Conservation (phyloP, 2,113 vertebrate genomes). For the Tychaedon coryphoeus region DNA sequence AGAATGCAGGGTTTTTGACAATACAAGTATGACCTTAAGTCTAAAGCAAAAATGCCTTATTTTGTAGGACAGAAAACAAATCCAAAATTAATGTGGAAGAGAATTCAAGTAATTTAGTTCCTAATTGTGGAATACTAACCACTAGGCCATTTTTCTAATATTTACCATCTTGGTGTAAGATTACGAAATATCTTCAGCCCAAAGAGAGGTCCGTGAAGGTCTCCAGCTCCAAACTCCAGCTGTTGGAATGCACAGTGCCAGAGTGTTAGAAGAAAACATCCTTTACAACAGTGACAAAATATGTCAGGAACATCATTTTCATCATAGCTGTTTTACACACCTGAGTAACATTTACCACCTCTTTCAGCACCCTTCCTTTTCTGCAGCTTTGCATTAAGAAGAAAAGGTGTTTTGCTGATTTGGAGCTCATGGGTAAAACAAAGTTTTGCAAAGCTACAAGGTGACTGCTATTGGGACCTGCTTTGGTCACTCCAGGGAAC, state of each 20-base stretch:
- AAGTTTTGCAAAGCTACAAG: not conserved
- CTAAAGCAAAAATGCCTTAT: not conserved
- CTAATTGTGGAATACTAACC: not conserved
- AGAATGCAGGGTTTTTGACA: not conserved
- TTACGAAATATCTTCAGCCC: constrained; percentile 96
- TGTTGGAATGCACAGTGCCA: constrained; percentile 55
- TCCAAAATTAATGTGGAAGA: not conserved
- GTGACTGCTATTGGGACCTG: not conserved
- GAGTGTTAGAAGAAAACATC: not conserved
- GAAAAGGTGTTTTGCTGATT: not conserved
- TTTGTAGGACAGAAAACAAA: not conserved
- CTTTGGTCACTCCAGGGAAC: not conserved
- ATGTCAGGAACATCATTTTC: not conserved
- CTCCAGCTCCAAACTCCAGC: constrained; percentile 94
- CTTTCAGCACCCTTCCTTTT: not conserved
- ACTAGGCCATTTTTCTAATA: not conserved
- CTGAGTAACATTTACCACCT: not conserved
- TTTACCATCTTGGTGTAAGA: constrained; percentile 90
- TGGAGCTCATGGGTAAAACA: not conserved
- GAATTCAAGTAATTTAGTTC: not conserved
- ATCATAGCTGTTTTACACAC: not conserved
- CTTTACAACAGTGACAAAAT: not conserved
- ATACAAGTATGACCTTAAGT: not conserved
- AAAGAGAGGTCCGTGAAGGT: constrained; percentile 90
- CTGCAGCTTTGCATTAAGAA: not conserved